A percentile compares a stretch with the other conserved stretches of the same genome.
phyloP scores from a whole-genome alignment of 2,797 vertebrate species.

The Ctenopoma kingsleyae region DNA sequence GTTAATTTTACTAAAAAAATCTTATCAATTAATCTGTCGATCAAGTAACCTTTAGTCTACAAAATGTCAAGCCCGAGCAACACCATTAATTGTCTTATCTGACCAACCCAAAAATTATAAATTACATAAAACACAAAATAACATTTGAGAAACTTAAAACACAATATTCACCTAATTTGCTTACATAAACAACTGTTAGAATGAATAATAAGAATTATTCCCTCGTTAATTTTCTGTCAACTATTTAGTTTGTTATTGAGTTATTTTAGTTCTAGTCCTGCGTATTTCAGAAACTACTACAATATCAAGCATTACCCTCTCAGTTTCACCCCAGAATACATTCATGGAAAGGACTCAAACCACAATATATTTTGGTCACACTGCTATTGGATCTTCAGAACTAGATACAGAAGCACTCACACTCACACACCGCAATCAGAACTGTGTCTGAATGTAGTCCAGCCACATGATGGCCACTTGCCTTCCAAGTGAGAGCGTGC shows the following conservation, averaged over 20 bases:
- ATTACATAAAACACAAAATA: neutral
- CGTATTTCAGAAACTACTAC: neutral
- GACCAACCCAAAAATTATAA: neutral
- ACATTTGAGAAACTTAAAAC: neutral
- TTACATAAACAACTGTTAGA: neutral
- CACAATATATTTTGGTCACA: constrained; percentile 39
- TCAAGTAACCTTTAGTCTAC: neutral
- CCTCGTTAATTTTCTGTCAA: accelerated
- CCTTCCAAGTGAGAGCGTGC: neutral
- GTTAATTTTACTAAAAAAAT: too few relatives aligned
- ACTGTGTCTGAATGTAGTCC: constrained; percentile 31
- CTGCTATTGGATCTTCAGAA: constrained; percentile 39
- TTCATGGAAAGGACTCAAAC: constrained; percentile 23
- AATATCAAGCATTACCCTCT: neutral
- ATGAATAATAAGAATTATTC: neutral
- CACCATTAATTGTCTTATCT: neutral
- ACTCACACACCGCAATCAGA: constrained; percentile 28
- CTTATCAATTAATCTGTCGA: neutral
- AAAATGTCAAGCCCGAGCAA: neutral
- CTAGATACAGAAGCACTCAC: constrained; percentile 23
- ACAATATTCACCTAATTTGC: neutral
- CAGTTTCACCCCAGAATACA: constrained; percentile 19
- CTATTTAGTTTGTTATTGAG: accelerated
- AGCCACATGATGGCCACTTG: constrained; percentile 12
- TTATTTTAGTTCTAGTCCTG: neutral